Conservation (phyloP, 1,140 invertebrate genomes). For the Meloidogyne floridensis region DNA sequence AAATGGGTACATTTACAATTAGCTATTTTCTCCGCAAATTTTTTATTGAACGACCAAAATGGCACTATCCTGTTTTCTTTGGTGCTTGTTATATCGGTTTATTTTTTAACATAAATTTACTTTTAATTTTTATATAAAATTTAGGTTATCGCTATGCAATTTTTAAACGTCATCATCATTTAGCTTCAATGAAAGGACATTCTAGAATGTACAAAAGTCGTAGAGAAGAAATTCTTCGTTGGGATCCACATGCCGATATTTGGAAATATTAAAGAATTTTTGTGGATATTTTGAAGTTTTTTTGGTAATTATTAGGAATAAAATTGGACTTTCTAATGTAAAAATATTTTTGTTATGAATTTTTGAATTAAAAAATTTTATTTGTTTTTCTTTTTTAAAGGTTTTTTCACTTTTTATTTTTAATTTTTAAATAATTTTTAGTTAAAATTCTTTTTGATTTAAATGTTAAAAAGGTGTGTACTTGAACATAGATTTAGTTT, state of each 20-base stretch:
- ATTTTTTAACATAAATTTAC: neutral
- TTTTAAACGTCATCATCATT: neutral
- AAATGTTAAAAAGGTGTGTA: neutral
- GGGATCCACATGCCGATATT: constrained; percentile 27
- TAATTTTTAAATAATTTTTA: neutral
- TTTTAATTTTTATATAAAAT: neutral
- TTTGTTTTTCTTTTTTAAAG: constrained; percentile 8
- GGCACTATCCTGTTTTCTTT: constrained; percentile 10
- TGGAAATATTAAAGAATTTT: constrained; percentile 20
- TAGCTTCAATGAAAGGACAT: constrained; percentile 14
- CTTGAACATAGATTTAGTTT: neutral
- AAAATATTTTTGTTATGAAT: neutral
- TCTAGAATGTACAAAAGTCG: constrained; percentile 21
- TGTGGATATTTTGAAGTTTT: neutral
- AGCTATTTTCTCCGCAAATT: constrained; percentile 24
- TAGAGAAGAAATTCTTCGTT: constrained; percentile 27
- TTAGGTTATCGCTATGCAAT: constrained; percentile 23
- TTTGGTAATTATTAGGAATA: neutral
- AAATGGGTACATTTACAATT: constrained; percentile 29
- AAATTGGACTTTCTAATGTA: neutral
- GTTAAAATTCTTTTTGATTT: neutral
- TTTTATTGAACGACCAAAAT: constrained; percentile 25
- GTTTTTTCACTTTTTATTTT: constrained; percentile 9
- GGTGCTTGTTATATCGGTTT: neutral
- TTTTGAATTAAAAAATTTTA: neutral